A percentile compares a stretch with the other conserved stretches of the same genome.
Conservation (phyloP, 2,888 invertebrate genomes). For the Oscheius sp. region DNA sequence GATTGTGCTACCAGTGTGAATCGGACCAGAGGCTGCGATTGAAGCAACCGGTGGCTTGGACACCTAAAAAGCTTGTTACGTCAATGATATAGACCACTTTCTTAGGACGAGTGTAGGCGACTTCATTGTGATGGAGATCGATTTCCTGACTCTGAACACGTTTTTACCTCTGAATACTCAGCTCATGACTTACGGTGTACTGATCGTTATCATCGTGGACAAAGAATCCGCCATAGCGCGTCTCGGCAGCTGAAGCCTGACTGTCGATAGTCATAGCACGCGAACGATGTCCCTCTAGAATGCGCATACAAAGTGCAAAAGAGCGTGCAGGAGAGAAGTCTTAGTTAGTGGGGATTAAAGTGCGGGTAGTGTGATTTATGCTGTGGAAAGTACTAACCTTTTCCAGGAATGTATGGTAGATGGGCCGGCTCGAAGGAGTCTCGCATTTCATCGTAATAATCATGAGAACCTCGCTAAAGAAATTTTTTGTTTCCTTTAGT, state of each 20-base stretch:
- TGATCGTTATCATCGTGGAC: conserved; percentile 56
- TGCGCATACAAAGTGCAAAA: not conserved
- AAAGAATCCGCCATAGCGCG: conserved; percentile 60
- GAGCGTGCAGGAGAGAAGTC: not conserved
- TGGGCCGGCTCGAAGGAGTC: conserved; percentile 30
- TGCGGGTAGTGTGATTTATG: not conserved
- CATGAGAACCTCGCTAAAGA: not conserved
- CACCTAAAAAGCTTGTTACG: not conserved
- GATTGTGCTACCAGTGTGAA: conserved; percentile 45
- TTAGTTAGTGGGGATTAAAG: conserved; percentile 1
- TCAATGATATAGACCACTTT: not conserved
- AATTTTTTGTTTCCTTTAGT: too few relatives aligned
- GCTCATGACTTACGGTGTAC: conserved; percentile 34
- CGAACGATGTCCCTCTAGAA: conserved; percentile 37
- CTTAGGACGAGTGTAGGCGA: conserved; percentile 57
- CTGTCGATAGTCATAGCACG: conserved; percentile 61
- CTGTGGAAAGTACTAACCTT: not conserved
- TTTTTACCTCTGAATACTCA: not conserved
- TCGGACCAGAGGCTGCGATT: conserved; percentile 10
- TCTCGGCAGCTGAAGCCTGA: conserved; percentile 57
- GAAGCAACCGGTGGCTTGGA: conserved; percentile 27
- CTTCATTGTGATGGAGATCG: conserved; percentile 61
- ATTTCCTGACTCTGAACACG: conserved; percentile 41
- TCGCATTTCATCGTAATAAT: conserved; percentile 6
- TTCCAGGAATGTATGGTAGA: conserved; percentile 7